Evolutionary conservation across 2,888 invertebrate species (phyloP), one percentile per base, ranked within the genome.

Genomic region (Ditylenchus weischeri): DNA sequence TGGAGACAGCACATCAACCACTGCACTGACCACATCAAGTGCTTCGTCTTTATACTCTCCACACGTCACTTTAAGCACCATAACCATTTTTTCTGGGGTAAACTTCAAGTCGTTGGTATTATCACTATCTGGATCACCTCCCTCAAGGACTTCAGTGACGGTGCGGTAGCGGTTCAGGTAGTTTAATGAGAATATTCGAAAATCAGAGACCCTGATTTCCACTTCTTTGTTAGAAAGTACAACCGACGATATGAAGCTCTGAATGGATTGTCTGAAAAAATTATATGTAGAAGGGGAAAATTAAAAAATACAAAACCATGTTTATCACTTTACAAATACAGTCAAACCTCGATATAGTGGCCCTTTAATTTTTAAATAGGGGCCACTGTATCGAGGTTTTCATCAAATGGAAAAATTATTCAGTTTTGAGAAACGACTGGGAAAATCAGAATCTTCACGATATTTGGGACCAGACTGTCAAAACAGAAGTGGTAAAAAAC

Each of bases 131-230:
- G 35, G 15, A 13, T 48, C 65, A 19, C 35, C 43, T 19, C 43
- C 18, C 48, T 48, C 38, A 43, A 67, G 48, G n/a, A 21, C 50
- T 23, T 64, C 57, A 18, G 19, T 68, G 19, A 67, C 66, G 18
- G 50, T 60, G 21, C 68, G 64, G 49, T 68, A 68, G n/a, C 68
- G 68, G 21, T 47, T 47, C 50, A 68, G 35, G 38, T 68, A 68
- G 11, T 6, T n/a, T 23, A 47, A 51, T 21, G 68, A 59, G 43
- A 68, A 68, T 13, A 68, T 61, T 18, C 68, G 68, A 23, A 68
- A 60, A n/a, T 68, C 68, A 21, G 23, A 36, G 47, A 57, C 15
- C 6, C 36, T 29, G 47, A 38, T 58, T 38, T 68, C 50, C 29
- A 60, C 36, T n/a, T 64, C 38, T 48, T 54, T 54, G 21, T 50